phyloP scores from a whole-genome alignment of 2,797 vertebrate species.

The Poeciliopsis gracilis region DNA sequence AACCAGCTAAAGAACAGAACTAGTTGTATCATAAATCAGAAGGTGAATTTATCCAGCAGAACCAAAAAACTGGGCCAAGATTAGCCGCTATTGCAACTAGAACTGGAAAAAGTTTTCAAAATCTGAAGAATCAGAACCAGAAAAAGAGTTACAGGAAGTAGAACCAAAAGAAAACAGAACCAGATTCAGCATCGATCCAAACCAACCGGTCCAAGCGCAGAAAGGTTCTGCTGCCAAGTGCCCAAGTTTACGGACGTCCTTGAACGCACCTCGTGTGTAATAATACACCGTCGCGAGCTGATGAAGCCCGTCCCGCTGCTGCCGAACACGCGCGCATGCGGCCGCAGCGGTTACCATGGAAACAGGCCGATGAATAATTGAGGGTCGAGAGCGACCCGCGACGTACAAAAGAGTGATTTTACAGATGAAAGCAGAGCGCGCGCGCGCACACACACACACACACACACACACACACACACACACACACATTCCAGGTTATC shows the following conservation, averaged over 20 bases:
- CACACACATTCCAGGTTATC: conserved; percentile 35
- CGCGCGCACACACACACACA: not conserved
- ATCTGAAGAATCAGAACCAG: not conserved
- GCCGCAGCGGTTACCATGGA: conserved; percentile 72
- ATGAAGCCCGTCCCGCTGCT: conserved; percentile 25
- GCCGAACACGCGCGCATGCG: conserved; percentile 29
- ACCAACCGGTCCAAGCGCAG: not conserved
- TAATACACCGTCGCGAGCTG: conserved; percentile 30
- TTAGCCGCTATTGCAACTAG: not conserved
- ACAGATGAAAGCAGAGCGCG: conserved; percentile 62
- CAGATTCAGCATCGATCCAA: not conserved
- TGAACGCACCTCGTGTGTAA: conserved; percentile 15
- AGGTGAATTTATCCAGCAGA: not conserved
- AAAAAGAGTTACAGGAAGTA: not conserved
- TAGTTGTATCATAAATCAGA: not conserved
- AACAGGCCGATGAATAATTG: conserved; percentile 78
- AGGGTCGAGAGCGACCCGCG: conserved; percentile 59
- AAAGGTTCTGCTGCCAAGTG: not conserved
- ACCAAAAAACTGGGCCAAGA: not conserved
- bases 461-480: not conserved
- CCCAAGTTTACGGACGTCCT: conserved; percentile 14
- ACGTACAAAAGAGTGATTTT: conserved; percentile 63
- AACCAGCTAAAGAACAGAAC: not conserved
- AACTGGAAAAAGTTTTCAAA: not conserved
- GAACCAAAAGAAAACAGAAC: not conserved